Conservation (phyloP, 1,140 invertebrate genomes). For the Eciton burchellii region DNA sequence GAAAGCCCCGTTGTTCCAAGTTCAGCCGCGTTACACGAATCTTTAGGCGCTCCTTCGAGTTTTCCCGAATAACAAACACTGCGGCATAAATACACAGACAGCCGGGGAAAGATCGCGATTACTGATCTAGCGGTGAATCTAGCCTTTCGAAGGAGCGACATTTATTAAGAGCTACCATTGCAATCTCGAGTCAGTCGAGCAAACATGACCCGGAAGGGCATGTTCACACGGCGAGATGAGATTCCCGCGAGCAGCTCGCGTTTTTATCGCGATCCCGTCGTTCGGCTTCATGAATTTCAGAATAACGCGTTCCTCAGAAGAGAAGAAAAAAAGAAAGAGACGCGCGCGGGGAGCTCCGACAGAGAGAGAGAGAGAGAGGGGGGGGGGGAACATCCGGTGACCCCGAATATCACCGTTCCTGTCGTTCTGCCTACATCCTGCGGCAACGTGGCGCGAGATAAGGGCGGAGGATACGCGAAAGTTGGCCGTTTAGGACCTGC, state of each 20-base stretch:
- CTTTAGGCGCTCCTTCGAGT: not conserved
- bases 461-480: not conserved
- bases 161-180: not conserved
- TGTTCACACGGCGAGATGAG: slow-evolving; percentile 27
- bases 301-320: slow-evolving; percentile 36
- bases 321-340: too few species aligned
- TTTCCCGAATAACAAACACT: not conserved
- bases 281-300: slow-evolving; percentile 55
- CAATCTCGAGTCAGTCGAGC: too few species aligned
- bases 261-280: slow-evolving; percentile 47
- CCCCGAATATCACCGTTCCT: slow-evolving; percentile 27
- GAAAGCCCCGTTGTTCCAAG: too few species aligned
- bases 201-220: too few species aligned
- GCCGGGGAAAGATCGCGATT: not conserved
- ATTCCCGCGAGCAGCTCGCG: not conserved
- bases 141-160: not conserved
- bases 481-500: slow-evolving; percentile 4
- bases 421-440: not conserved
- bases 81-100: not conserved
- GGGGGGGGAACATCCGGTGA: slow-evolving; percentile 6
- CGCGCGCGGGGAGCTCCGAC: not conserved
- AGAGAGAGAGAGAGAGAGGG: not conserved
- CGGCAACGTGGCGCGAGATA: slow-evolving; percentile 7
- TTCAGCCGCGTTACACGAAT: not conserved
- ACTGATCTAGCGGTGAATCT: not conserved